Evolutionary conservation across 2,113 vertebrate species (phyloP).

Genomic region (Litocranius walleri): DNA sequence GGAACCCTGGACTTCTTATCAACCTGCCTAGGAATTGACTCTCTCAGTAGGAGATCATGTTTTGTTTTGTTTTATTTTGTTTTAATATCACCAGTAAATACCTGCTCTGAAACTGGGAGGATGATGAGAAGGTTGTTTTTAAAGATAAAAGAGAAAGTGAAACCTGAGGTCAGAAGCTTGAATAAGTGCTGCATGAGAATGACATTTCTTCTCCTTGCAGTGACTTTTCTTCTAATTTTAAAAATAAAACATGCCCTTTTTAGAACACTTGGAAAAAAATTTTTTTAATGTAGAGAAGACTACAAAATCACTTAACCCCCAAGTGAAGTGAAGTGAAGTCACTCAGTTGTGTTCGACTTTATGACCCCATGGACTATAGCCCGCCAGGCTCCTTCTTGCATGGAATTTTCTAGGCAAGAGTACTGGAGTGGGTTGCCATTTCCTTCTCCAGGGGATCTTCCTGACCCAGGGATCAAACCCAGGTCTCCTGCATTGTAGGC

Average conservation of each 20-base stretch:
- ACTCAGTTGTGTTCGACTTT: fast-evolving
- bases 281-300: not conserved
- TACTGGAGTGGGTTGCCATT: not conserved
- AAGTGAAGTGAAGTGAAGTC: not conserved
- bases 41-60: not conserved
- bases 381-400: not conserved
- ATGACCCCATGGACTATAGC: not conserved
- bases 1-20: not conserved
- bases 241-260: not conserved
- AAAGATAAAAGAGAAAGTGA: not conserved
- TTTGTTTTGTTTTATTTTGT: fast-evolving
- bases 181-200: not conserved
- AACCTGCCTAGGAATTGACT: not conserved
- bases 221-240: not conserved
- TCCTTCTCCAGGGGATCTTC: not conserved
- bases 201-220: not conserved
- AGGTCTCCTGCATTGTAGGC: not conserved
- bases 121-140: not conserved
- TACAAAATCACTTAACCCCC: not conserved
- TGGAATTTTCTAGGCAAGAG: not conserved
- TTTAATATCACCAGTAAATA: not conserved
- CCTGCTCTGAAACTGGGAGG: not conserved
- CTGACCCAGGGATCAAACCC: not conserved
- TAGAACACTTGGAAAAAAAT: not conserved
- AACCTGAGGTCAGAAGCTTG: not conserved